Percentiles rank a stretch among this genome's conserved stretches.
Evolutionary conservation across 2,888 invertebrate species (phyloP).

Genomic region (Dichetophora obliterata): DNA sequence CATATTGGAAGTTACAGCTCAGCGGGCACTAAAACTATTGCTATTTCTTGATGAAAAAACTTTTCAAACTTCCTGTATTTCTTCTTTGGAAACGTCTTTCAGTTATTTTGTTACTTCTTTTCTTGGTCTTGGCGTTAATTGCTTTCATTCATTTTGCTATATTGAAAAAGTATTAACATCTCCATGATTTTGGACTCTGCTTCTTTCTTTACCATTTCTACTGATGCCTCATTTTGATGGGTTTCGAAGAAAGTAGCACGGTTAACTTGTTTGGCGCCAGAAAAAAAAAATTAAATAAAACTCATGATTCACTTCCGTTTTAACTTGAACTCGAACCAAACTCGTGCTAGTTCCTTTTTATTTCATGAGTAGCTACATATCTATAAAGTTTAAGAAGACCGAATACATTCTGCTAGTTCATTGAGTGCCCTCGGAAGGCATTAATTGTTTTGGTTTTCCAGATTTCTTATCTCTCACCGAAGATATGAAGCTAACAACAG

Average conservation of each 20-base stretch:
- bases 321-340: not conserved
- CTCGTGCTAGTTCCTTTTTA: not conserved
- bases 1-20: not conserved
- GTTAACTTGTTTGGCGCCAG: not conserved
- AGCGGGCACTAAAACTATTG: constrained; percentile 19
- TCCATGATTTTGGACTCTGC: not conserved
- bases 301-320: constrained; percentile 14
- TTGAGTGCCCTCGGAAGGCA: no score
- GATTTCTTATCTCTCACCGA: no score
- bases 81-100: not conserved
- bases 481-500: no score
- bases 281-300: not conserved
- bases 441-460: no score
- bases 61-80: not conserved
- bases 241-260: not conserved
- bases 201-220: not conserved
- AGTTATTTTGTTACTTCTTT: not conserved
- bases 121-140: constrained; percentile 19
- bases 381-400: no score
- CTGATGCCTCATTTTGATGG: not conserved
- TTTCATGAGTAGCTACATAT: no score
- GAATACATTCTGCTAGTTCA: no score
- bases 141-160: constrained; percentile 17
- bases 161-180: not conserved
- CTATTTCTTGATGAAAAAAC: constrained; percentile 31